Evolutionary conservation across 1,140 invertebrate genomes (phyloP), one percentile per base, ranked within the genome.

Genomic region (Olivierus martensii): DNA sequence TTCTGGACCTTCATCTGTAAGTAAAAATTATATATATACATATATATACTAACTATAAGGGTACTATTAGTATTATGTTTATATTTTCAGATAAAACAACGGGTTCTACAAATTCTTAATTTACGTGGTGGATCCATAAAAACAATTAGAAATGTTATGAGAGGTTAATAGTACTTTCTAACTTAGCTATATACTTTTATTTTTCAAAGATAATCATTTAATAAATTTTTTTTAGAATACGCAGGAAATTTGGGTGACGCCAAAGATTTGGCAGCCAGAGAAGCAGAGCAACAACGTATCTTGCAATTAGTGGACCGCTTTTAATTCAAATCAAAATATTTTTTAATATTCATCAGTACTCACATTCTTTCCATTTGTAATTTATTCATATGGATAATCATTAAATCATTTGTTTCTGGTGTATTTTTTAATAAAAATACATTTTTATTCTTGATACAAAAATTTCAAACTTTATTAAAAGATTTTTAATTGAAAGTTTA

Each of bases 221-320:
- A 62, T 53, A 11, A 39, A 53, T 46, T 42, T 41, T 43, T 72
- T 71, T 35, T 68, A 88, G 90, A 95, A 72, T 96, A 94, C 68
- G 90, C 90, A 35, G 89, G 89, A 19, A 95, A 94, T 73, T 75
- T 95, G 53, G 92, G 91, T 1, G 88, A 94, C 65, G 83, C 79
- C 19, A 84, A 85, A 45, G 80, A 84, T 62, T 73, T 78, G 18
- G 85, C 90, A 59, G 83, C 84, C 75, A 79, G 82, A 64, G 81
- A 88, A 68, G 79, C 83, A 63, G 89, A 94, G 63, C 87, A 93
- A 64, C 82, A 91, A 62, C 83, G 90, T 66, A 89, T 95, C 65
- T 69, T 94, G 54, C 84, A 91, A 67, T 76, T 95, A 56, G 83
- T 95, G 43, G 89, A 95, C 72, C 90, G 92, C 69, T 95, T 96